Percentiles rank a stretch among this genome's conserved stretches.
These are phyloP conservation scores for Musca domestica DNA, from an alignment of 1,140 invertebrate species.

Conservation along the genomic window DNA sequence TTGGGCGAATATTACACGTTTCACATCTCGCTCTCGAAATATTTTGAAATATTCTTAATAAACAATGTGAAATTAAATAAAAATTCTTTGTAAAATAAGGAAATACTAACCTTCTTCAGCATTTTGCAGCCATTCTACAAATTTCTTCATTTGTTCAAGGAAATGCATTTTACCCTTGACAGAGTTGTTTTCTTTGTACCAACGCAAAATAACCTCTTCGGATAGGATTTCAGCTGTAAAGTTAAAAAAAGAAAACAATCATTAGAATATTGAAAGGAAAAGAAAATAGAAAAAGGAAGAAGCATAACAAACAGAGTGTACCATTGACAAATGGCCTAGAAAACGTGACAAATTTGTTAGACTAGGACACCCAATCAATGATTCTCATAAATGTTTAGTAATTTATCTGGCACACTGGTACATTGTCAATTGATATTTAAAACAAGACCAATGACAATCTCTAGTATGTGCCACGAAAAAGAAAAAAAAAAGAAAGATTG, in stretches of 20 bases:
- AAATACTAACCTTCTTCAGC: conserved; percentile 78
- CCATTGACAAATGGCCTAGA: background rate
- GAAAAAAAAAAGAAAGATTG: background rate
- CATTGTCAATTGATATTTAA: background rate
- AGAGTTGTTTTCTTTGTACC: conserved; percentile 90
- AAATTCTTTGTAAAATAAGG: no score
- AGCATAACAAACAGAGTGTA: background rate
- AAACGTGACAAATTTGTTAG: background rate
- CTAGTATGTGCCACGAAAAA: background rate
- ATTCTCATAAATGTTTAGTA: no score
- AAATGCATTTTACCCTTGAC: conserved; percentile 95
- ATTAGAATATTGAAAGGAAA: background rate
- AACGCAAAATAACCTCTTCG: conserved; percentile 89
- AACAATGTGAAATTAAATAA: background rate
- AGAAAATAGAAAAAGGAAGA: no score
- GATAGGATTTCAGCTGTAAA: conserved; percentile 77
- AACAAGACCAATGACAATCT: no score
- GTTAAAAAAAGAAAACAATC: conserved; percentile 28
- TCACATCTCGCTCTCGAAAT: no score
- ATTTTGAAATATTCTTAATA: no score
- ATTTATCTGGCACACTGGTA: no score
- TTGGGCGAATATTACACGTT: no score
- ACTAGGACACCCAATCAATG: background rate
- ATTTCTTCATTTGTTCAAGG: conserved; percentile 96
- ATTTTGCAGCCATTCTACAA: conserved; percentile 94